These are phyloP conservation scores for Emys orbicularis DNA, from an alignment of 2,797 vertebrate species.

Conservation along the genomic window DNA sequence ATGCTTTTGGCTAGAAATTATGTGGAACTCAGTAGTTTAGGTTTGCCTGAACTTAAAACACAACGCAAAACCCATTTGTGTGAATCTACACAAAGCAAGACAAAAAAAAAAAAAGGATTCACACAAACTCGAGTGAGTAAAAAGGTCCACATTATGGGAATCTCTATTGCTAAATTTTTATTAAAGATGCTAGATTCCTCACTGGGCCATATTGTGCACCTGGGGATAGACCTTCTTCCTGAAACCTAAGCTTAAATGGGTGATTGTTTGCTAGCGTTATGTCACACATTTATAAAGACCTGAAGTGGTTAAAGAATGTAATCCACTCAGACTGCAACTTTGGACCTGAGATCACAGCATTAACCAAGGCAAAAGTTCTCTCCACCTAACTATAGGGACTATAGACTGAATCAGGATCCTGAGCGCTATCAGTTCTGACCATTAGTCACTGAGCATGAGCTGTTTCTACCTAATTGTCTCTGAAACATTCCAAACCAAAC, in stretches of 20 bases:
- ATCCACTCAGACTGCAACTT: neutral
- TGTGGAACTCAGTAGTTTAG: neutral
- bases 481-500: neutral
- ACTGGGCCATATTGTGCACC: accelerated
- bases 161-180: neutral
- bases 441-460: neutral
- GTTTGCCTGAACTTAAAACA: neutral
- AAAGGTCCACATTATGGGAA: neutral
- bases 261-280: neutral
- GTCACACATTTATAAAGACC: neutral
- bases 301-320: neutral
- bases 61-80: neutral
- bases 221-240: neutral
- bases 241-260: accelerated
- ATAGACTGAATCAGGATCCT: constrained; percentile 7
- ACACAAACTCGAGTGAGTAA: accelerated
- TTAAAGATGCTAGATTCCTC: neutral
- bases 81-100: neutral
- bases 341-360: neutral
- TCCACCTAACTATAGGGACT: neutral
- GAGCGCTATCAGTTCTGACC: neutral
- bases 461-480: constrained; percentile 15
- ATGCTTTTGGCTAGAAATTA: accelerated
- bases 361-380: neutral
- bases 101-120: neutral